A percentile compares a stretch with the other conserved stretches of the same genome.
Conservation (phyloP, 2,113 vertebrate genomes). For the Hucho hucho region DNA sequence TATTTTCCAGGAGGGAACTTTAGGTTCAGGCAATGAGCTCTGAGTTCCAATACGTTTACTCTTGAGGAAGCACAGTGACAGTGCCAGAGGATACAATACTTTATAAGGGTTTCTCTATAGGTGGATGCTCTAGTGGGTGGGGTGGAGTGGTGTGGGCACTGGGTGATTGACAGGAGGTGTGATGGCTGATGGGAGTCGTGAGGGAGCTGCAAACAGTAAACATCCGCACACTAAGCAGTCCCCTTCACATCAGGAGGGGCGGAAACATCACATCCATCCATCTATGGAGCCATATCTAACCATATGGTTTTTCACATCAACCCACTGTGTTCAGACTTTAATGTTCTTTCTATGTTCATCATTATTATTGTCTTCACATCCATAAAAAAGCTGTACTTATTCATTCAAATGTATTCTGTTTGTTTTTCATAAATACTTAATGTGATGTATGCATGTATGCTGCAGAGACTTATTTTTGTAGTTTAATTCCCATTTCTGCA, state of each 20-base stretch:
- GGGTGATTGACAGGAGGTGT: constrained; percentile 1
- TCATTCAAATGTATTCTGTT: too few species aligned
- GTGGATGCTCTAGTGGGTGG: neutral
- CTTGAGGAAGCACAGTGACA: constrained; percentile 10
- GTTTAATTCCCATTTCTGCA: neutral
- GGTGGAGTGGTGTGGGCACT: neutral
- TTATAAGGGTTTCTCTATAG: neutral
- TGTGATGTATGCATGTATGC: too few species aligned
- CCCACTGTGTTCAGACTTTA: too few species aligned
- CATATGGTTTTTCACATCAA: too few species aligned
- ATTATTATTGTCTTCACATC: too few species aligned
- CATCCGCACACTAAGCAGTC: neutral
- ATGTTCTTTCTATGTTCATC: too few species aligned
- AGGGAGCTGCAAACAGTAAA: constrained; percentile 1
- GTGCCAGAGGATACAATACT: neutral
- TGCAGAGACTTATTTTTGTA: too few species aligned
- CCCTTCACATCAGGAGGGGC: neutral
- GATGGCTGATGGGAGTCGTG: neutral
- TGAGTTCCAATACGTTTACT: neutral
- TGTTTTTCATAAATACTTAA: too few species aligned
- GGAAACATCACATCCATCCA: neutral
- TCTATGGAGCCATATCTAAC: too few species aligned
- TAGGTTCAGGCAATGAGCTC: too few species aligned
- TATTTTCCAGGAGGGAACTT: too few species aligned
- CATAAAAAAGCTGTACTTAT: too few species aligned